phyloP scores from a whole-genome alignment of 2,888 invertebrate genomes.

The Leptopilina myrica region DNA sequence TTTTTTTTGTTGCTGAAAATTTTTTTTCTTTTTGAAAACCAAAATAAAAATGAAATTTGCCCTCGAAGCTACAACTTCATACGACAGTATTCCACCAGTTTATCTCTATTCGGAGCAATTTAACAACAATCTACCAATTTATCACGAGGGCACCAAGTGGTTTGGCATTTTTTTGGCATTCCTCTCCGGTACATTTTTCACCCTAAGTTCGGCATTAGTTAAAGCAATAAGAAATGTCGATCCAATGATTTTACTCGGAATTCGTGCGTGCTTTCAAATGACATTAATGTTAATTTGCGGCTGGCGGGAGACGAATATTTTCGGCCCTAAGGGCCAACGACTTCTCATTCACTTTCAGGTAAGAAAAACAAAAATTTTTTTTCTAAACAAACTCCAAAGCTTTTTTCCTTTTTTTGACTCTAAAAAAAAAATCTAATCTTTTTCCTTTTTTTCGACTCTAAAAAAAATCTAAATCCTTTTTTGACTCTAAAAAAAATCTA shows the following conservation, averaged over 20 bases:
- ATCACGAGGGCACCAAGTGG: conserved; percentile 73
- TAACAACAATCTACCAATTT: conserved; percentile 67
- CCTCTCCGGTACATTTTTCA: conserved; percentile 77
- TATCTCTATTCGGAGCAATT: conserved; percentile 72
- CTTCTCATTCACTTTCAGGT: conserved; percentile 74
- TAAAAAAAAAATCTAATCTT: too few relatives aligned
- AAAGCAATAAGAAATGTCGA: conserved; percentile 75
- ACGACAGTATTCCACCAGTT: conserved; percentile 71
- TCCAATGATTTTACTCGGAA: conserved; percentile 76
- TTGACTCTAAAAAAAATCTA: too few relatives aligned
- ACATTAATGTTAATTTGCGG: conserved; percentile 72
- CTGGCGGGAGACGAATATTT: conserved; percentile 66
- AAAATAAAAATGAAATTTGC: conserved; percentile 68
- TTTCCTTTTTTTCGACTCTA: too few relatives aligned
- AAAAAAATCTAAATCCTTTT: too few relatives aligned
- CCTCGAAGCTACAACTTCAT: conserved; percentile 68
- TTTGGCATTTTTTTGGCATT: conserved; percentile 76
- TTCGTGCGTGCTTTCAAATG: conserved; percentile 75
- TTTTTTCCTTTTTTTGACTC: too few relatives aligned
- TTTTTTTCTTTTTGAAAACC: not conserved
- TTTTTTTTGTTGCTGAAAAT: too few relatives aligned
- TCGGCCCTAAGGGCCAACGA: conserved; percentile 74
- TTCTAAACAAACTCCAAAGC: too few relatives aligned
- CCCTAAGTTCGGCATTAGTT: conserved; percentile 76
- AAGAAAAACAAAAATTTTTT: conserved; percentile 11